Percentiles rank a stretch among this genome's conserved stretches.
These are phyloP conservation scores for Heterocephalus glaber DNA, from an alignment of 2,113 vertebrate species.

Conservation along the genomic window DNA sequence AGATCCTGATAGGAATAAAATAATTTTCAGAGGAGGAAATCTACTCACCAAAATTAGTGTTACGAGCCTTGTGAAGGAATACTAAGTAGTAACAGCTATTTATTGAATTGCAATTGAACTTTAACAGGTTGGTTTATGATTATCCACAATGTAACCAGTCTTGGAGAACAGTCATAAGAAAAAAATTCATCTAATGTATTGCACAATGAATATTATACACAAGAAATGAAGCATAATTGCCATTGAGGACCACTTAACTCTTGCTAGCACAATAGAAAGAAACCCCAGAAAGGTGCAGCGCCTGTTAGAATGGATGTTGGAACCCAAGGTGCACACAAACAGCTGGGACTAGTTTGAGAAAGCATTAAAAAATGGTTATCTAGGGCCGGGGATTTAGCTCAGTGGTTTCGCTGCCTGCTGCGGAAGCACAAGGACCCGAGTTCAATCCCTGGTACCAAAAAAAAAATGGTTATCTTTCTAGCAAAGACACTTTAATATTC, in stretches of 20 bases:
- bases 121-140: slow-evolving; percentile 8
- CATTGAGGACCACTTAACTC: not conserved
- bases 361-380: not conserved
- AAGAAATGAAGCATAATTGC: not conserved
- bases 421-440: too few species aligned
- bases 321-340: slow-evolving; percentile 38
- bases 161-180: not conserved
- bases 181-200: not conserved
- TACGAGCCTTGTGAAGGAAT: not conserved
- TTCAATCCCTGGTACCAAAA: too few species aligned
- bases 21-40: not conserved
- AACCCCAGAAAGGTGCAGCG: slow-evolving; percentile 5
- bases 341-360: slow-evolving; percentile 49
- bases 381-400: too few species aligned
- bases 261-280: not conserved
- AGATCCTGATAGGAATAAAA: not conserved
- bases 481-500: not conserved
- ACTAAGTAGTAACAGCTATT: not conserved
- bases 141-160: not conserved
- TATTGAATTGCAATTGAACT: not conserved
- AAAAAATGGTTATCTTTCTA: slow-evolving; percentile 32
- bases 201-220: not conserved
- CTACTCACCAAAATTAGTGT: not conserved
- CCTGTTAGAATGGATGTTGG: slow-evolving; percentile 27
- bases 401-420: too few species aligned